Percentiles rank a stretch among this genome's conserved stretches.
phyloP scores from a whole-genome alignment of 2,888 invertebrate genomes.

The Ischnus inquisitorius region DNA sequence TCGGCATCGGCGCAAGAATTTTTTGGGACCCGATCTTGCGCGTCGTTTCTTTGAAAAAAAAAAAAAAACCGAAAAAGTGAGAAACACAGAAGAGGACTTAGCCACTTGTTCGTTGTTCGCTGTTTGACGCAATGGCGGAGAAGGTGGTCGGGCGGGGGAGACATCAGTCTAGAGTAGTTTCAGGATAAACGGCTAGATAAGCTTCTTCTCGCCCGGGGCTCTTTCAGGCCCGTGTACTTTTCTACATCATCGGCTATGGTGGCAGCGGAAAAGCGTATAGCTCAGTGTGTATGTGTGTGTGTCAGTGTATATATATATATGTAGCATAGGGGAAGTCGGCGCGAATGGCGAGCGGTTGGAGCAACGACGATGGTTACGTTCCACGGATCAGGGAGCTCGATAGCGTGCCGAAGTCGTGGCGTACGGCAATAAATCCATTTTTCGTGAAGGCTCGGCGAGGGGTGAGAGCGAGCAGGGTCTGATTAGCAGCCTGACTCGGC shows the following conservation, averaged over 20 bases:
- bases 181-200: conserved; percentile 35
- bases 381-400: conserved; percentile 85
- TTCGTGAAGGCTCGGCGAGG: conserved; percentile 84
- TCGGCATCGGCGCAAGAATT: conserved; percentile 37
- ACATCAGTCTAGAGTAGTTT: conserved; percentile 41
- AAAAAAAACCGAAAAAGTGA: conserved; percentile 34
- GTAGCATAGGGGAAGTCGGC: conserved; percentile 58
- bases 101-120: conserved; percentile 47
- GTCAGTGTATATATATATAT: conserved; percentile 9
- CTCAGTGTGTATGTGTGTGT: neutral
- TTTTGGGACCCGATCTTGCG: conserved; percentile 47
- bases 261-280: conserved; percentile 59
- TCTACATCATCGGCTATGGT: conserved; percentile 45
- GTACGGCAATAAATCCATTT: conserved; percentile 86
- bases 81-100: conserved; percentile 3
- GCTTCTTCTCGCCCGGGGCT: conserved; percentile 39
- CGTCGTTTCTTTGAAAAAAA: conserved; percentile 52
- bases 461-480: conserved; percentile 83
- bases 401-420: conserved; percentile 86
- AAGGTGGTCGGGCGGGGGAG: conserved; percentile 15
- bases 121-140: too few relatives aligned
- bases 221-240: conserved; percentile 54
- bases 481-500: conserved; percentile 86
- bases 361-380: conserved; percentile 80
- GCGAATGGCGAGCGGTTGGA: conserved; percentile 63